A percentile compares a stretch with the other conserved stretches of the same genome.
phyloP scores from a whole-genome alignment of 92 coral and sea anemone genomes.

The Epizoanthus stellaris region DNA sequence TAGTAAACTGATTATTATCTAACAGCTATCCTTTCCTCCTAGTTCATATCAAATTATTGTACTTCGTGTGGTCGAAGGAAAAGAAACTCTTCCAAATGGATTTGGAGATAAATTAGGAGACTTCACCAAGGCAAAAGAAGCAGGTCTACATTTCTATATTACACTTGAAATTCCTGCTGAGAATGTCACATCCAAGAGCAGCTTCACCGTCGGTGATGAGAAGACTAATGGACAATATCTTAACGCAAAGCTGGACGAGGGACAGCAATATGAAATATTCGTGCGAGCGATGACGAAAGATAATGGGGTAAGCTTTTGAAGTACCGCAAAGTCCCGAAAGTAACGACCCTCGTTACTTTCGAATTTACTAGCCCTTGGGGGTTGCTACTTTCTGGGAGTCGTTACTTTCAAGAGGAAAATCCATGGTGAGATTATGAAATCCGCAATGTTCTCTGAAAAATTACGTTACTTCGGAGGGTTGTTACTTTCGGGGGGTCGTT shows the following conservation, averaged over 20 bases:
- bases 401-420: too few species aligned
- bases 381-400: too few species aligned
- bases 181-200: constrained; percentile 10
- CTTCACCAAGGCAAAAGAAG: neutral
- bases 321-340: too few species aligned
- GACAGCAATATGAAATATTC: constrained; percentile 32
- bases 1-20: too few species aligned
- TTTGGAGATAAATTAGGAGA: neutral
- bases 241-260: constrained; percentile 48
- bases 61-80: neutral
- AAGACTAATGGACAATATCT: constrained; percentile 12
- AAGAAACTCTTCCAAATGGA: neutral
- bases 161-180: constrained; percentile 33
- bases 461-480: too few species aligned
- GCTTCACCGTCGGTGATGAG: constrained; percentile 60
- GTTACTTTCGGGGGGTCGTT: too few species aligned
- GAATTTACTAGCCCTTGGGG: too few species aligned
- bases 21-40: neutral
- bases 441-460: too few species aligned
- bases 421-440: too few species aligned
- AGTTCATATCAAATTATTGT: constrained; percentile 27
- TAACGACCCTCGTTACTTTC: too few species aligned
- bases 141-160: neutral
- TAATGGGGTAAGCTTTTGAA: neutral
- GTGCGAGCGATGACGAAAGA: constrained; percentile 33